Evolutionary conservation across 2,113 vertebrate species (phyloP), one percentile per base, ranked within the genome.

Genomic region (Tetraodon nigroviridis): DNA sequence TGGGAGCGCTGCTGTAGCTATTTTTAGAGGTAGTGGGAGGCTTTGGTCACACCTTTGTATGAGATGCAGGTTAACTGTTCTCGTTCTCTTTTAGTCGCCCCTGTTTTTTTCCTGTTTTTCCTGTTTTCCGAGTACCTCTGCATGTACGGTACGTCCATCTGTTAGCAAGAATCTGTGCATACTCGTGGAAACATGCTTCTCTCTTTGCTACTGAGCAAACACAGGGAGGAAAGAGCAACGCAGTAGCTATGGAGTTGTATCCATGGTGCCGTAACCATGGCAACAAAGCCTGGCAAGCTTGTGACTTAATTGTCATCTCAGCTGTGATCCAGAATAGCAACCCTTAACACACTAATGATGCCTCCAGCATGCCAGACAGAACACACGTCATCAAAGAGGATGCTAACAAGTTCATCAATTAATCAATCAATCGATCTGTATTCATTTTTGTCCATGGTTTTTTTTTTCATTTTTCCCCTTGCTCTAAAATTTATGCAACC

Each of bases 201-300:
- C 51, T 52, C 62, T 67, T 55, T 58, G 56, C 54, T 48, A 52
- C 61, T 24, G 75, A 61, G 65, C 73, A 63, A 72, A 78, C 61
- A 51, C 71, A 45, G 71, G 73, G 73, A 71, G 72, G 74, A 59
- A 54, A 57, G 78, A 81, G 85, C 68, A 65, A 81, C 64, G 80
- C 72, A 55, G 88, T 88, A 81, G 82, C 88, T 83, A 86, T 82
- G 84, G 80, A 88, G 84, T 83, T 55, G 87, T 90, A 90, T 83
- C 84, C 83, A 88, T 89, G 87, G 85, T 87, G 79, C 81, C 4
- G 87, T 92, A 67, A 46, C 90, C 69, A 89, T 90, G 80, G 90
- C 84, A 88, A 92, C 90, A 86, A 88, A 85, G 85, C 88, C 83
- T 71, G 77, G 82, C 82, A 90, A 89, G 83, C 86, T 51, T 79